Base-by-base conservation (phyloP, 2,888 invertebrate species). In the Harpalus rufipes region DNA sequence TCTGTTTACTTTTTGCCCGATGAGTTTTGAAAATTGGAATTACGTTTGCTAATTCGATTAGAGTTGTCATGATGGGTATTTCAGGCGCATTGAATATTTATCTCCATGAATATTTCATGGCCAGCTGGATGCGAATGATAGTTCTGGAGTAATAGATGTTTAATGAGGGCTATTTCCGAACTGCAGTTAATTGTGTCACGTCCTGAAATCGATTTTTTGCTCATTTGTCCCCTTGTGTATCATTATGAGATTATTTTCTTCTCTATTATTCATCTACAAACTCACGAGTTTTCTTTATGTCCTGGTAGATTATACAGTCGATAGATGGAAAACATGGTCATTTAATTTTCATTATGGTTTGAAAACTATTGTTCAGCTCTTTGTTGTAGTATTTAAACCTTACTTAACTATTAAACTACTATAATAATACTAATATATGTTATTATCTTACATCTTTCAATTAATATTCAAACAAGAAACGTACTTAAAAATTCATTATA, bases 1-100 rank as follows among this genome's bases (percentile, higher is more conserved):
- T 18, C 44, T 74, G 56, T 78, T 78, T 78, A 58, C 58, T 78
- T 78, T 78, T 78, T 78, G 78, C n/a, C 41, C 39, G 72, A 82
- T 84, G 84, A 84, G 78, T 84, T 84, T 78, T 84, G 51, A 84
- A 63, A 84, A 84, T 84, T 84, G 78, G 65, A 85, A 85, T 85
- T 85, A 79, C 21, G 80, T 80, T 80, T 72, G 58, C 32, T 80
- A 80, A 85, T 85, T 85, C 72, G 72, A 85, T 85, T 80, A 85
- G 58, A 80, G 18, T 68, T 58, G 80, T 80, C 68, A 85, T 80
- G 65, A 79, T 72, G 68, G 85, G 85, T 85, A 80, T 85, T 85
- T 85, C 68, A 85, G 80, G 68, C 80, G 51, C 56, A 84, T 84
- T 84, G 84, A 78, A 84, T 84, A 84, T 84, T 84, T 84, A 84